Percentiles rank a stretch among this genome's conserved stretches.
Evolutionary conservation across 2,113 vertebrate species (phyloP).

Genomic region (Lipophrys pholis): DNA sequence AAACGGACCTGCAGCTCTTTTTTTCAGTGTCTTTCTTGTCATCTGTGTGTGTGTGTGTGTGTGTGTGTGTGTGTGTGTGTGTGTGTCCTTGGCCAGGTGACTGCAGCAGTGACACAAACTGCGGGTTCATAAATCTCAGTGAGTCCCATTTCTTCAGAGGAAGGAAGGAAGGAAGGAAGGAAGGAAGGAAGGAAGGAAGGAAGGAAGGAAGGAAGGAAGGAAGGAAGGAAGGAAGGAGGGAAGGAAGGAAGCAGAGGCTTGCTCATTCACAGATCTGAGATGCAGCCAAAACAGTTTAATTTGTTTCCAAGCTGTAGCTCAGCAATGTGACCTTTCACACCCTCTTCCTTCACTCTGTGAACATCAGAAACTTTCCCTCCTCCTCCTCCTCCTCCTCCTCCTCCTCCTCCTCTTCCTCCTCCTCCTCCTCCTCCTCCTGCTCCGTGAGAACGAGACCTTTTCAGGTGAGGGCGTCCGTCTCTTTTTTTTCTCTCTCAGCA

Average conservation of each 20-base stretch:
- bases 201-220: neutral
- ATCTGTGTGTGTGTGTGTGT: constrained; percentile 24
- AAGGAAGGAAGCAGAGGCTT: too few relatives aligned
- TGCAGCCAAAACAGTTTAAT: too few relatives aligned
- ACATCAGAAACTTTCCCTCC: constrained; percentile 18
- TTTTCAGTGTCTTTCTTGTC: too few relatives aligned
- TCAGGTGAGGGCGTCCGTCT: constrained; percentile 29
- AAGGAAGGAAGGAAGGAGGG: neutral
- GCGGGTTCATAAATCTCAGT: constrained; percentile 58
- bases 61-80: constrained; percentile 5
- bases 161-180: neutral
- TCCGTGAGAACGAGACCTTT: constrained; percentile 70
- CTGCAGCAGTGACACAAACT: constrained; percentile 13
- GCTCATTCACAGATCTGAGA: too few relatives aligned
- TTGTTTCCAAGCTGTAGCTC: too few relatives aligned
- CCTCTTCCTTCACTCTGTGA: constrained; percentile 22
- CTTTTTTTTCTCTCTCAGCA: neutral
- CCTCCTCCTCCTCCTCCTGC: too few relatives aligned
- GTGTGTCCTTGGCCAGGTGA: constrained; percentile 6
- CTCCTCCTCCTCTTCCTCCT: too few relatives aligned
- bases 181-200: neutral
- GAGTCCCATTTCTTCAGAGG: constrained; percentile 18
- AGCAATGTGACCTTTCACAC: constrained; percentile 24
- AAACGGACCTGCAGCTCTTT: constrained; percentile 41
- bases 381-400: too few relatives aligned